Evolutionary conservation across 2,888 invertebrate species (phyloP).

Genomic region (Cephus rjabovi): DNA sequence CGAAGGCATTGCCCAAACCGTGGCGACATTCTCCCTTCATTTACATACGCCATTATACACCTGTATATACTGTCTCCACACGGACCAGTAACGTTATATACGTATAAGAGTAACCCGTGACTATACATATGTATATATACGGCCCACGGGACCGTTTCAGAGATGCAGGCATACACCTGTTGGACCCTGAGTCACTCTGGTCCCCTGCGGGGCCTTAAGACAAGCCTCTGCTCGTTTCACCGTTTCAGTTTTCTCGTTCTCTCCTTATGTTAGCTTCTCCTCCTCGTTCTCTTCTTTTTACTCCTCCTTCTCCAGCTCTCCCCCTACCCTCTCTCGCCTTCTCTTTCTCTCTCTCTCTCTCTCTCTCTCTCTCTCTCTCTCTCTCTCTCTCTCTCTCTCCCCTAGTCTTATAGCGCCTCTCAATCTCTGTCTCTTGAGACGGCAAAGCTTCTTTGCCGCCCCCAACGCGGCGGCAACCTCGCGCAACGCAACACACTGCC

Average conservation of each 20-base stretch:
- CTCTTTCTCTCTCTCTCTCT: constrained; percentile 16
- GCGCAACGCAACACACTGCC: background rate
- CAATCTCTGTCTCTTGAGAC: background rate
- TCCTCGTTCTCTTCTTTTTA: constrained; percentile 19
- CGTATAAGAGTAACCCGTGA: background rate
- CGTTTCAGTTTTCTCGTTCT: constrained; percentile 19
- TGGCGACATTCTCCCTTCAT: constrained; percentile 48
- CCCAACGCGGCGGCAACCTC: background rate
- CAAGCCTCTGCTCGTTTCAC: constrained; percentile 18
- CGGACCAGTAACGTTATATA: background rate
- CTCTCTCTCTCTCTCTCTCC: constrained; percentile 20
- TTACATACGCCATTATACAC: constrained; percentile 55
- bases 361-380: constrained; percentile 8
- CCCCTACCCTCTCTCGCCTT: constrained; percentile 9
- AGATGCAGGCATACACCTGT: constrained; percentile 45
- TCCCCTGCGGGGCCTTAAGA: constrained; percentile 36
- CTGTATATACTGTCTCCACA: constrained; percentile 36
- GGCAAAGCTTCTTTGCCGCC: background rate
- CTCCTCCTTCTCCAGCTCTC: constrained; percentile 20
- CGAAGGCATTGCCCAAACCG: constrained; percentile 45
- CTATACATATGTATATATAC: constrained; percentile 1
- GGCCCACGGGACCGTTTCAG: constrained; percentile 14
- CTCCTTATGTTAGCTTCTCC: constrained; percentile 30
- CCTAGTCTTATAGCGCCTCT: constrained; percentile 8
- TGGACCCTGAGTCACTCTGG: constrained; percentile 46